Conservation (phyloP, 1,140 invertebrate genomes). For the Drosophila kohkoa region DNA sequence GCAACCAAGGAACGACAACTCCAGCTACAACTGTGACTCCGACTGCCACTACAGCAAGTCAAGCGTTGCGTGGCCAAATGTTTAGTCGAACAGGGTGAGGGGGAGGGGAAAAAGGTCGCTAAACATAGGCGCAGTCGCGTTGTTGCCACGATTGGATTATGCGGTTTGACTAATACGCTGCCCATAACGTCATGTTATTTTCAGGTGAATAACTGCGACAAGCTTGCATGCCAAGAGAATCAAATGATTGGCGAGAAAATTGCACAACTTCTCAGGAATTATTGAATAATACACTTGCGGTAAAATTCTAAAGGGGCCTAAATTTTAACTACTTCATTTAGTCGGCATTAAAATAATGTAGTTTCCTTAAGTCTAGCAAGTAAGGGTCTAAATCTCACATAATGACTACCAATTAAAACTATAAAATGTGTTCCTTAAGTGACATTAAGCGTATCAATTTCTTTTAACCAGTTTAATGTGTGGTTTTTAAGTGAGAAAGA, state of each 20-base stretch:
- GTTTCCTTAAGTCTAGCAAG: too few species aligned
- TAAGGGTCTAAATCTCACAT: too few species aligned
- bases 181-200: constrained; percentile 41
- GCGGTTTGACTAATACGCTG: constrained; percentile 46
- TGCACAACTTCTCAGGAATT: neutral
- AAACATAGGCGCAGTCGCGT: constrained; percentile 39
- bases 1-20: constrained; percentile 26
- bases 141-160: constrained; percentile 44
- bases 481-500: too few species aligned
- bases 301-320: too few species aligned
- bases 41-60: neutral
- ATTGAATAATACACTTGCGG: neutral
- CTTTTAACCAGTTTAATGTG: too few species aligned
- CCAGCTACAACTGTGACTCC: constrained; percentile 1
- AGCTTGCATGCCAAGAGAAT: constrained; percentile 7
- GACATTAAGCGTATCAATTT: too few species aligned
- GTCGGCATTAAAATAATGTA: neutral
- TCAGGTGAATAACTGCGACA: constrained; percentile 12
- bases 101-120: constrained; percentile 11
- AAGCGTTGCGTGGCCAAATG: constrained; percentile 57
- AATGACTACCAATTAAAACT: too few species aligned
- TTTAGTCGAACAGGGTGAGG: constrained; percentile 7
- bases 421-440: too few species aligned
- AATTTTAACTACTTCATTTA: neutral
- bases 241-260: neutral